A percentile compares a stretch with the other conserved stretches of the same genome.
Evolutionary conservation across 1,140 invertebrate species (phyloP).

Genomic region (Oncopeltus fasciatus): DNA sequence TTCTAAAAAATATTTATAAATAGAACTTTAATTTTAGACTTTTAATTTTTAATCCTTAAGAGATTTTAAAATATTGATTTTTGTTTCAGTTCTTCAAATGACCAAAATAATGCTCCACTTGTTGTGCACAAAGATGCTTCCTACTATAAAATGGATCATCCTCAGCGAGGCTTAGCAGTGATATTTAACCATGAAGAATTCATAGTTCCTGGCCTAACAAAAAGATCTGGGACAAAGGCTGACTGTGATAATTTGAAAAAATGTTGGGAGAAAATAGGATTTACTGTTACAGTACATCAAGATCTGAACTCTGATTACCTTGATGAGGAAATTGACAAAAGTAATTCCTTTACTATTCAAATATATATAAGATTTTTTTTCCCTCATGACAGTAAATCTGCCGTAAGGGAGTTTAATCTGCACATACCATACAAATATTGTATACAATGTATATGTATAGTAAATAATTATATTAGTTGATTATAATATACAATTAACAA

Average conservation of each 20-base stretch:
- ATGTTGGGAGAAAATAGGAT: conserved; percentile 53
- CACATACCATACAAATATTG: too few relatives aligned
- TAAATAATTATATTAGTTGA: too few relatives aligned
- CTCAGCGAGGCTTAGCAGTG: conserved; percentile 63
- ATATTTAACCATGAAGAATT: conserved; percentile 86
- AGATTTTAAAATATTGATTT: background rate
- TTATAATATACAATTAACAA: too few relatives aligned
- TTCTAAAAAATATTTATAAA: too few relatives aligned
- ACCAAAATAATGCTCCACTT: conserved; percentile 9
- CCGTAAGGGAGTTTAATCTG: too few relatives aligned
- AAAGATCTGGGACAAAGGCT: conserved; percentile 55
- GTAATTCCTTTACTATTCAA: too few relatives aligned
- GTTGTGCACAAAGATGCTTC: conserved; percentile 46
- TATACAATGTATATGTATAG: too few relatives aligned
- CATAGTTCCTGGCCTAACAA: conserved; percentile 35
- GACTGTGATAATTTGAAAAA: conserved; percentile 53
- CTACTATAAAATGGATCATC: conserved; percentile 79
- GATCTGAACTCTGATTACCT: conserved; percentile 28
- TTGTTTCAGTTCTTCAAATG: background rate
- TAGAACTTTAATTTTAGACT: too few relatives aligned
- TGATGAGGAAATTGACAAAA: too few relatives aligned
- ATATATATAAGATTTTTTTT: too few relatives aligned
- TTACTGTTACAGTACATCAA: conserved; percentile 52
- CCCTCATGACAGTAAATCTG: too few relatives aligned
- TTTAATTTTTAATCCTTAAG: background rate